A percentile compares a stretch with the other conserved stretches of the same genome.
These are phyloP conservation scores for Octonoba sinensis DNA, from an alignment of 2,888 invertebrate species.

Conservation along the genomic window DNA sequence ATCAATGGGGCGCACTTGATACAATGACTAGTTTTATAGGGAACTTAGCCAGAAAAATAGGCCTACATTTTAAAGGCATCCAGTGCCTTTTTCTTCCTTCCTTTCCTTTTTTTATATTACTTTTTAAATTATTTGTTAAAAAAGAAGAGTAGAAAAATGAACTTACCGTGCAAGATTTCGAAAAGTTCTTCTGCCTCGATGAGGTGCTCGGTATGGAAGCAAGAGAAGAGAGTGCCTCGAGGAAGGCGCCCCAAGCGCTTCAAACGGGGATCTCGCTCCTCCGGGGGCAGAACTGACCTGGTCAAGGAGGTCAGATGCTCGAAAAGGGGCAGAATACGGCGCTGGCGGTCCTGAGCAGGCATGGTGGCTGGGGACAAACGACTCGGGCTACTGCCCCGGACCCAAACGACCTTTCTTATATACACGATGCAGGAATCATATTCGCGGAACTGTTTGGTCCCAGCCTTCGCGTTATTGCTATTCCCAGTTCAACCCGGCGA, in stretches of 20 bases:
- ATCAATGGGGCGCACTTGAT: too few species aligned
- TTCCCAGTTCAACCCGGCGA: too few species aligned
- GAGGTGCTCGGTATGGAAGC: slow-evolving; percentile 76
- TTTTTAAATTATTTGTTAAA: too few species aligned
- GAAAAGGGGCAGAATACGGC: slow-evolving; percentile 48
- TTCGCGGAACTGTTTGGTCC: slow-evolving; percentile 39
- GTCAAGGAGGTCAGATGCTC: slow-evolving; percentile 52
- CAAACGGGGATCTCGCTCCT: slow-evolving; percentile 47
- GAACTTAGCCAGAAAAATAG: too few species aligned
- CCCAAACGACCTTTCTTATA: neutral
- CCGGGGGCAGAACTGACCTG: slow-evolving; percentile 24
- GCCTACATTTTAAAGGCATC: too few species aligned
- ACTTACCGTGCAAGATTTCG: slow-evolving; percentile 71
- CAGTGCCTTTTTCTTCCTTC: too few species aligned
- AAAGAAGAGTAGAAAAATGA: too few species aligned
- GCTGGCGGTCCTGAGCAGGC: slow-evolving; percentile 42
- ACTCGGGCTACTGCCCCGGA: slow-evolving; percentile 20
- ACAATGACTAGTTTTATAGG: too few species aligned
- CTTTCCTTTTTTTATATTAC: too few species aligned
- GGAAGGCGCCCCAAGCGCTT: slow-evolving; percentile 71
- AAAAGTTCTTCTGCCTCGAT: slow-evolving; percentile 78
- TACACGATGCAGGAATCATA: neutral
- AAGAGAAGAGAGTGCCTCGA: slow-evolving; percentile 76
- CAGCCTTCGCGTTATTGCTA: neutral
- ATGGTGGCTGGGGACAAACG: neutral